These are phyloP conservation scores for Sminthurides aquaticus DNA, from an alignment of 2,888 invertebrate genomes.

Conservation along the genomic window DNA sequence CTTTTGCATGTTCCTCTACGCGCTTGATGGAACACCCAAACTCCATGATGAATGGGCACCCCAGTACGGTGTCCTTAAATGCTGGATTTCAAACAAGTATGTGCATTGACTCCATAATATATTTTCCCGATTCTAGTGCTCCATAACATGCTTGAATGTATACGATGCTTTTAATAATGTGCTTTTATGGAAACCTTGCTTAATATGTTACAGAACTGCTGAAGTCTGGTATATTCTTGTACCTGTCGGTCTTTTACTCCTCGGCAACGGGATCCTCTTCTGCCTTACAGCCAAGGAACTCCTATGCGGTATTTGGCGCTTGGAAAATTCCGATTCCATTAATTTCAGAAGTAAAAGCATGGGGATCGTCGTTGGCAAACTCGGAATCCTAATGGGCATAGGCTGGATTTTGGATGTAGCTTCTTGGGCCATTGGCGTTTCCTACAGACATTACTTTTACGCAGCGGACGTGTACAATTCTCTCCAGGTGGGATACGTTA, in stretches of 20 bases:
- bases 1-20: slow-evolving; percentile 38
- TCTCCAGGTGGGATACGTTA: slow-evolving; percentile 34
- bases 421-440: slow-evolving; percentile 34
- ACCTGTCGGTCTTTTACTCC: slow-evolving; percentile 38
- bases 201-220: slow-evolving; percentile 33
- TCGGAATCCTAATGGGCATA: slow-evolving; percentile 43
- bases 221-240: slow-evolving; percentile 41
- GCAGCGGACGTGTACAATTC: slow-evolving; percentile 39
- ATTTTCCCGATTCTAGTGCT: neutral
- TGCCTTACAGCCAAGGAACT: slow-evolving; percentile 42
- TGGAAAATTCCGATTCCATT: slow-evolving; percentile 42
- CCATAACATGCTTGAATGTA: neutral
- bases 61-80: slow-evolving; percentile 36
- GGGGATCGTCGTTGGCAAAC: slow-evolving; percentile 42
- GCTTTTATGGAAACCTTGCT: no score
- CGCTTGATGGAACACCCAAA: slow-evolving; percentile 25
- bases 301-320: slow-evolving; percentile 40
- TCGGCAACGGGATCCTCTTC: slow-evolving; percentile 41
- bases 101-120: neutral
- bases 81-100: slow-evolving; percentile 42
- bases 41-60: slow-evolving; percentile 17
- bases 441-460: slow-evolving; percentile 36
- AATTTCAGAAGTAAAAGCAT: slow-evolving; percentile 40
- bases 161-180: neutral
- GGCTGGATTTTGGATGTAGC: slow-evolving; percentile 42